A percentile compares a stretch with the other conserved stretches of the same genome.
Conservation (phyloP, 2,113 vertebrate species). For the Mystacornis crossleyi region DNA sequence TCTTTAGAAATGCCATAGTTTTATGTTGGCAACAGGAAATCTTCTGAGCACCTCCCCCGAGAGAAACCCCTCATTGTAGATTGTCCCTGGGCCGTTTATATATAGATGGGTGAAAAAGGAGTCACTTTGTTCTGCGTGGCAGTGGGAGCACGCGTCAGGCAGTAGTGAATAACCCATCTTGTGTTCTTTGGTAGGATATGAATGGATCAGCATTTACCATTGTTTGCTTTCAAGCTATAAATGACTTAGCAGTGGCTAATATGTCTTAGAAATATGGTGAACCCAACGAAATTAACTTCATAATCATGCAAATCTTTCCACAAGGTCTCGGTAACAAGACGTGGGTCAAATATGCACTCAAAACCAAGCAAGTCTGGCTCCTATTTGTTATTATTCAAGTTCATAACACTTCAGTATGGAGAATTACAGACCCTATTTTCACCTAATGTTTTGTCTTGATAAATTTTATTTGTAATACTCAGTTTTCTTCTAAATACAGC, state of each 20-base stretch:
- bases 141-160: background rate
- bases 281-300: background rate
- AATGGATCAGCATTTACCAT: slow-evolving; percentile 57
- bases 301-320: background rate
- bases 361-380: background rate
- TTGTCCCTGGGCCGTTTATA: background rate
- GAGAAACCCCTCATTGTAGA: slow-evolving; percentile 34
- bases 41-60: background rate
- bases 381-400: background rate
- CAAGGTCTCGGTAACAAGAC: background rate
- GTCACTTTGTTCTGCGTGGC: background rate
- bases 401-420: background rate
- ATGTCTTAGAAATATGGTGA: background rate
- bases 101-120: background rate
- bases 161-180: slow-evolving; percentile 18
- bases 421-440: background rate
- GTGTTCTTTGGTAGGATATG: background rate
- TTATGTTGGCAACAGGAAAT: background rate
- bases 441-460: background rate
- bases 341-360: background rate
- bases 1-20: background rate
- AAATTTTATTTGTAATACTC: background rate
- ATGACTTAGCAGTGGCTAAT: background rate
- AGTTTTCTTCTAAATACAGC: background rate
- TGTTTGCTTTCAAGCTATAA: slow-evolving; percentile 54